Evolutionary conservation across 1,140 invertebrate species (phyloP).

Genomic region (Linepithema humile): DNA sequence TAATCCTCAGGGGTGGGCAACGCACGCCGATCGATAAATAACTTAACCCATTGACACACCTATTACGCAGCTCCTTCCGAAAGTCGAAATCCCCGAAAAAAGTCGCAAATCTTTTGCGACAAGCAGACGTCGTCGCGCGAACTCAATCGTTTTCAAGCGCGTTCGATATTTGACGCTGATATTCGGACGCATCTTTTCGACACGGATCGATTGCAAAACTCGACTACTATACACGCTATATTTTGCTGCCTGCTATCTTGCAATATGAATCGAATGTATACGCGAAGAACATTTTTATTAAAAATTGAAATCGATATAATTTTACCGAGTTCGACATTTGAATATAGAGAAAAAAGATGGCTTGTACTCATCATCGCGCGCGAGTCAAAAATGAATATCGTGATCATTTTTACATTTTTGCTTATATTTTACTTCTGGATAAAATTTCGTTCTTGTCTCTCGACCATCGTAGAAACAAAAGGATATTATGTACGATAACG

Average conservation of each 20-base stretch:
- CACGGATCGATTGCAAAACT: slow-evolving; percentile 30
- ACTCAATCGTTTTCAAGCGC: slow-evolving; percentile 10
- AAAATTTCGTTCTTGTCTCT: not conserved
- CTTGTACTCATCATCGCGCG: no score
- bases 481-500: not conserved
- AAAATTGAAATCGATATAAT: not conserved
- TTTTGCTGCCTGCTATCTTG: no score
- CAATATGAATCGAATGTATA: not conserved
- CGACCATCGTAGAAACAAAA: not conserved
- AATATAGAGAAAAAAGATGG: no score
- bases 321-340: not conserved
- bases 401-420: no score
- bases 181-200: not conserved
- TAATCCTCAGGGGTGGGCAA: slow-evolving; percentile 43
- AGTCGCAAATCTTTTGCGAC: not conserved
- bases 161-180: slow-evolving; percentile 3
- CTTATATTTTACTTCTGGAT: not conserved
- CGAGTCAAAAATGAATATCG: no score
- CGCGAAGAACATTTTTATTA: not conserved
- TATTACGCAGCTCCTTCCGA: not conserved
- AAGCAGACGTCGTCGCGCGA: not conserved
- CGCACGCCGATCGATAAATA: slow-evolving; percentile 49
- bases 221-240: no score
- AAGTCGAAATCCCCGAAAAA: not conserved
- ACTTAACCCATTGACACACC: slow-evolving; percentile 56